Base-by-base conservation (phyloP, 1,140 invertebrate species). In the Papilio xuthus region DNA sequence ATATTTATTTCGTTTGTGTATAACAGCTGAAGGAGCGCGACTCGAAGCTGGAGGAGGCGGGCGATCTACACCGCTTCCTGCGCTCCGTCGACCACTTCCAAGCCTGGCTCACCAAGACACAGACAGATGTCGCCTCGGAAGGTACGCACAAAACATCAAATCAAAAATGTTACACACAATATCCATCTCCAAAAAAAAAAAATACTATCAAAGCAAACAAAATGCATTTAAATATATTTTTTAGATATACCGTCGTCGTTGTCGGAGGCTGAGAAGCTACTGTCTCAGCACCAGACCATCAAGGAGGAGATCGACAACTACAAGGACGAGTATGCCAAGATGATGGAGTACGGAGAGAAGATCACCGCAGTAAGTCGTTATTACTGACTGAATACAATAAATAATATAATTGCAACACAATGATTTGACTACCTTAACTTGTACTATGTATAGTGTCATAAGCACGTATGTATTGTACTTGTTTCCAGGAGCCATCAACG, bases 51-150 rank as follows among this genome's bases (percentile, higher is more conserved):
- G 99, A 99, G 93, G 99, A 99, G 93, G 99, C 99, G 63, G 99
- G 99, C 81, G 99, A 99, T 89, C 94, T 99, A 77, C 99, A 99
- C 89, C 96, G 99, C 74, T 99, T 99, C 97, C 95, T 99, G 80
- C 97, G 99, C 60, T 99, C 99, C 92, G 96, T 99, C 81, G 99
- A 99, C 94, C 99, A 99, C 94, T 99, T 99, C 98, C 99, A 99
- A 94, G 96, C 98, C 0, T 99, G 99, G 99, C 95, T 99, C 78
- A 99, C 98, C 67, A 99, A 99, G 92, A 99, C 99, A 0, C 99
- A 99, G 94, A 98, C 97, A 2, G 98, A 99, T 92, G 97, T 99
- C 41, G 99, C 99, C 18, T 99, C 98, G 12, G 99, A 99, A 94
- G 99, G 92, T 92, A 86, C 63, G 37, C n/a, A 72, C n/a, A 67